Conservation (phyloP, 2,888 invertebrate species). For the Tetropium fuscum region DNA sequence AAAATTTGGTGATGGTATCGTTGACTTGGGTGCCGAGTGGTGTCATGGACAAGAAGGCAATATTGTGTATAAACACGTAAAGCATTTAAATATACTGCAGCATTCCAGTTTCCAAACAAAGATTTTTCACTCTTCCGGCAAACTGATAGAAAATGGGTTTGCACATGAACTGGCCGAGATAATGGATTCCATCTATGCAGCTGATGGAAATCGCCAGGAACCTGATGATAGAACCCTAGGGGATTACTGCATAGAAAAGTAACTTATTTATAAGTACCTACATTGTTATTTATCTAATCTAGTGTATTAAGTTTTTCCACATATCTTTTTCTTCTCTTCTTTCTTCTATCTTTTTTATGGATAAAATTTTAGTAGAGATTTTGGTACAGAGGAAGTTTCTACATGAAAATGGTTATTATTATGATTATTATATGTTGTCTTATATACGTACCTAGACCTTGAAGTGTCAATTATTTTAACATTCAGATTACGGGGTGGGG, state of each 20-base stretch:
- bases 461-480: too few species aligned
- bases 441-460: too few species aligned
- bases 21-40: slow-evolving; percentile 61
- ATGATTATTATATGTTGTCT: too few species aligned
- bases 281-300: not conserved
- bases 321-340: too few species aligned
- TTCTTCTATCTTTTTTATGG: too few species aligned
- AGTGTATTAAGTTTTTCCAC: too few species aligned
- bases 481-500: too few species aligned
- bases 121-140: slow-evolving; percentile 36
- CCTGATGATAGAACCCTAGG: slow-evolving; percentile 1
- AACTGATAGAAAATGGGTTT: slow-evolving; percentile 23
- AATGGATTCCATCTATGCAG: not conserved
- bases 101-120: slow-evolving; percentile 17
- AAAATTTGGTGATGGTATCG: slow-evolving; percentile 42
- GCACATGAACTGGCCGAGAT: slow-evolving; percentile 1
- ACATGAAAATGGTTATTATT: too few species aligned
- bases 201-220: slow-evolving; percentile 3
- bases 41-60: slow-evolving; percentile 61
- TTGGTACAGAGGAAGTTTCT: too few species aligned
- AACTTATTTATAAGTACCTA: not conserved
- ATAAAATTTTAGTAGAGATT: too few species aligned
- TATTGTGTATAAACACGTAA: slow-evolving; percentile 56
- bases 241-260: slow-evolving; percentile 8
- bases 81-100: slow-evolving; percentile 53